phyloP scores from a whole-genome alignment of 2,113 vertebrate genomes.

The Hyaena hyaena region DNA sequence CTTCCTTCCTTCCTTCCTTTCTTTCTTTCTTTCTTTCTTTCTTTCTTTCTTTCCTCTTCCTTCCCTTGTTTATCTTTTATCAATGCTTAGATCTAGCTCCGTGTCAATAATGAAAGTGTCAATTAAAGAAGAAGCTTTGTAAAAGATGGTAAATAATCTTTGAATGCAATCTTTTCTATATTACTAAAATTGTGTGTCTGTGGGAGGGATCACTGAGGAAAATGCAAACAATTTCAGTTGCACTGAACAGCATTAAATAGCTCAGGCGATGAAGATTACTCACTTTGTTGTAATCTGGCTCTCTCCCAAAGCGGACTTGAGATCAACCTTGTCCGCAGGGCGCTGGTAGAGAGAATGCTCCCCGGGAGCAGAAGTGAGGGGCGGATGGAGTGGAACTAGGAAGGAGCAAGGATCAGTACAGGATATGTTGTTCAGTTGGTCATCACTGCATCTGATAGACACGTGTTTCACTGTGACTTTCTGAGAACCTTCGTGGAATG shows the following conservation, averaged over 20 bases:
- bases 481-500: neutral
- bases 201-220: neutral
- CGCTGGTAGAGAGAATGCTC: neutral
- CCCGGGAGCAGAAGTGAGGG: neutral
- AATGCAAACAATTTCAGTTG: neutral
- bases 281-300: neutral
- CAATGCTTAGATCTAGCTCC: neutral
- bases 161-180: neutral
- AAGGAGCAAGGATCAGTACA: neutral
- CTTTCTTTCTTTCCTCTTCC: rapidly evolving
- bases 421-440: neutral
- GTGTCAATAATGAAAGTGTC: neutral
- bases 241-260: neutral
- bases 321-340: too few species aligned
- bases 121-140: neutral
- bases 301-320: neutral
- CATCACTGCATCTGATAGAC: too few species aligned
- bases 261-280: neutral
- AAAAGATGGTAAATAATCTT: neutral
- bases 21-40: rapidly evolving
- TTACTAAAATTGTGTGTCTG: neutral
- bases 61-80: neutral
- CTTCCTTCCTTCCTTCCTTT: rapidly evolving
- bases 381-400: neutral
- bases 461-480: neutral